phyloP scores from a whole-genome alignment of 1,140 invertebrate genomes.

The Pinna nobilis region DNA sequence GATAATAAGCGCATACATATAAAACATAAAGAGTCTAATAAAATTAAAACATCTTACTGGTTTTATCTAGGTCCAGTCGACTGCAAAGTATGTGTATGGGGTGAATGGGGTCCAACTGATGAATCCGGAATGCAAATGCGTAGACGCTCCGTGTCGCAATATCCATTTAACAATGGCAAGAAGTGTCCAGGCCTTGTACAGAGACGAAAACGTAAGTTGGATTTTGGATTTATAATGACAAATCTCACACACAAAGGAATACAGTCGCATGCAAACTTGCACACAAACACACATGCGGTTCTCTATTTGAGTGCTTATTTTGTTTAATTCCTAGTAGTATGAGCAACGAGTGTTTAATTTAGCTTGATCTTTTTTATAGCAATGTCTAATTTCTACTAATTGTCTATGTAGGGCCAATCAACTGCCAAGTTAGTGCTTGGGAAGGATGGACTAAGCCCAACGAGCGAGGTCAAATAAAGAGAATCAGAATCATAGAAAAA shows the following conservation, averaged over 20 bases:
- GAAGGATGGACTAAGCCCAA: neutral
- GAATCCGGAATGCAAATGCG: neutral
- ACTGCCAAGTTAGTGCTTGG: conserved; percentile 6
- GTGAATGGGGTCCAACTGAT: neutral
- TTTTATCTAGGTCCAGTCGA: neutral
- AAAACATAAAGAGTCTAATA: neutral
- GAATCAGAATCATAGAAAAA: neutral
- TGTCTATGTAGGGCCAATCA: too few relatives aligned
- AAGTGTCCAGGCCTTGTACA: neutral
- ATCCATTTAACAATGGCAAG: neutral
- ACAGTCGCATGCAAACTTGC: too few relatives aligned
- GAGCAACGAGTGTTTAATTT: too few relatives aligned
- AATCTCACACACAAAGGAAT: too few relatives aligned
- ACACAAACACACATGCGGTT: too few relatives aligned
- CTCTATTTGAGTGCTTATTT: too few relatives aligned
- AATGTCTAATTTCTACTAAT: too few relatives aligned
- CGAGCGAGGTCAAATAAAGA: neutral
- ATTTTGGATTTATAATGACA: too few relatives aligned
- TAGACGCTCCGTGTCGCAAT: neutral
- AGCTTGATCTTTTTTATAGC: too few relatives aligned
- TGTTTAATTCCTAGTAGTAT: too few relatives aligned
- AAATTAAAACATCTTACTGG: neutral
- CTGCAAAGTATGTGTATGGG: neutral
- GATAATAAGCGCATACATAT: neutral
- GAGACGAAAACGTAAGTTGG: neutral